Conservation (phyloP, 2,888 invertebrate genomes). For the Himalopsyche japonica region DNA sequence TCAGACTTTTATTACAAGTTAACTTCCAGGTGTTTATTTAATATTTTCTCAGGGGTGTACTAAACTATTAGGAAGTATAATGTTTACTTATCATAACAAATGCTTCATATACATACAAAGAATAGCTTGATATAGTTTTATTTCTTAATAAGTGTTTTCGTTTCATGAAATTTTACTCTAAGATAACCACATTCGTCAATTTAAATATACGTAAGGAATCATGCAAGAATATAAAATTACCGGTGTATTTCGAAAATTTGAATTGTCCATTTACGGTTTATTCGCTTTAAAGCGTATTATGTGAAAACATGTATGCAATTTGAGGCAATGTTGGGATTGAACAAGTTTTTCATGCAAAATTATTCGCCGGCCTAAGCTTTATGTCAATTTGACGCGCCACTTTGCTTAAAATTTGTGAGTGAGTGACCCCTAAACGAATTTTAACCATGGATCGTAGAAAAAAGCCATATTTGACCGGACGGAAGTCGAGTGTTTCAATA, state of each 20-base stretch:
- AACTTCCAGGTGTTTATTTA: not conserved
- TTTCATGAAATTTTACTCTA: too few relatives aligned
- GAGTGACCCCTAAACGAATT: not conserved
- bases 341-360: slow-evolving; percentile 15
- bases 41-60: not conserved
- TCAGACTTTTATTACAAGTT: not conserved
- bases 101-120: too few relatives aligned
- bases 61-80: not conserved
- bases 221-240: too few relatives aligned
- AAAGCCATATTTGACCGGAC: not conserved
- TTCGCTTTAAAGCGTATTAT: too few relatives aligned
- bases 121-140: too few relatives aligned
- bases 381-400: not conserved
- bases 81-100: too few relatives aligned
- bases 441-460: not conserved
- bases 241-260: too few relatives aligned
- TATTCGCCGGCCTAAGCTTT: slow-evolving; percentile 20
- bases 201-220: too few relatives aligned
- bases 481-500: not conserved
- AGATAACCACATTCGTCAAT: too few relatives aligned
- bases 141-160: too few relatives aligned
- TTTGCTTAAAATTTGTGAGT: slow-evolving; percentile 8
- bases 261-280: too few relatives aligned
- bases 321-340: not conserved
- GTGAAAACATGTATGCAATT: not conserved